Evolutionary conservation across 2,113 vertebrate species (phyloP).

Genomic region (Stigmatopora nigra): DNA sequence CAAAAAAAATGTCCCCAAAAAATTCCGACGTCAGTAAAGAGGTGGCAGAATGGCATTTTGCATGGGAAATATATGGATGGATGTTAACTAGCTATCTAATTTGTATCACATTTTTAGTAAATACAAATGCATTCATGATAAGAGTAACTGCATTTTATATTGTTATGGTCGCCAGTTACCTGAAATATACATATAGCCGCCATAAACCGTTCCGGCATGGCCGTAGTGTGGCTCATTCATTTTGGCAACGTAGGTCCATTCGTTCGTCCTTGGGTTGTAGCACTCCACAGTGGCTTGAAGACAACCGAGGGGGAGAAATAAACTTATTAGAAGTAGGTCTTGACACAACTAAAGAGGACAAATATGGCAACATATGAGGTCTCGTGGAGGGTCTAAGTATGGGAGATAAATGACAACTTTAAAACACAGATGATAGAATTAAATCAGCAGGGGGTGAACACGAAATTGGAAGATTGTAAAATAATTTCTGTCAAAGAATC

Average conservation of each 20-base stretch:
- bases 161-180: slow-evolving; percentile 61
- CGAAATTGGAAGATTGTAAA: slow-evolving; percentile 31
- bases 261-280: slow-evolving; percentile 96
- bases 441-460: slow-evolving; percentile 31
- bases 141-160: background rate
- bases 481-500: slow-evolving; percentile 30
- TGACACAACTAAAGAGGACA: slow-evolving; percentile 56
- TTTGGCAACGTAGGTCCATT: slow-evolving; percentile 97
- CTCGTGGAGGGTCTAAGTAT: slow-evolving; percentile 57
- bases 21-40: background rate
- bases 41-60: background rate
- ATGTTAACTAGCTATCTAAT: too few relatives aligned
- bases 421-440: slow-evolving; percentile 39
- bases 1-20: background rate
- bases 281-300: slow-evolving; percentile 90
- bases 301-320: slow-evolving; percentile 1
- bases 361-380: slow-evolving; percentile 61
- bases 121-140: slow-evolving; percentile 7
- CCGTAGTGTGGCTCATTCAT: slow-evolving; percentile 99
- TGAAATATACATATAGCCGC: slow-evolving; percentile 97
- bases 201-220: slow-evolving; percentile 93
- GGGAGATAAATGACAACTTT: slow-evolving; percentile 53
- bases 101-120: background rate
- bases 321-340: slow-evolving; percentile 55
- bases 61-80: too few relatives aligned